Evolutionary conservation across 2,888 invertebrate genomes (phyloP).

Genomic region (Malacosoma neustria): DNA sequence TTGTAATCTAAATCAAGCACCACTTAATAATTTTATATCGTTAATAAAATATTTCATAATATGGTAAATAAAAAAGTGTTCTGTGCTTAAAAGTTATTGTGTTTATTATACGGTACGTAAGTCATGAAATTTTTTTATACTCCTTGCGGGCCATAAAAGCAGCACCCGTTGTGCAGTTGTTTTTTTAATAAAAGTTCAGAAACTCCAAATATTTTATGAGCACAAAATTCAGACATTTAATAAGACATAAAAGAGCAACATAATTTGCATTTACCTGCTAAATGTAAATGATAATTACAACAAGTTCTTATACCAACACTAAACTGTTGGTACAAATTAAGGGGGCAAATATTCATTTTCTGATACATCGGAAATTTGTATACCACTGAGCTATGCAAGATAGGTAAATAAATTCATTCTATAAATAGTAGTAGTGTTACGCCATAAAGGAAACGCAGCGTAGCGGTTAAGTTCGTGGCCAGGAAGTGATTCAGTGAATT

Average conservation of each 20-base stretch:
- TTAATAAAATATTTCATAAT: not conserved
- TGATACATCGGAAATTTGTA: no score
- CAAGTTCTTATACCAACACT: no score
- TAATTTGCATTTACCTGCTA: not conserved
- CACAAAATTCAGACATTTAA: not conserved
- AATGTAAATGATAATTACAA: no score
- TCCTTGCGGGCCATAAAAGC: not conserved
- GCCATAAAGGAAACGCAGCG: constrained; percentile 4
- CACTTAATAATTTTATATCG: not conserved
- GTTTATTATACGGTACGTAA: not conserved
- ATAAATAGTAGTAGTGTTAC: not conserved
- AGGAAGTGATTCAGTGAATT: constrained; percentile 26
- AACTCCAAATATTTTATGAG: not conserved
- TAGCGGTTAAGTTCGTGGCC: constrained; percentile 1
- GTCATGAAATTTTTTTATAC: not conserved
- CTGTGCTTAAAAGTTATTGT: not conserved
- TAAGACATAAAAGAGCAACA: not conserved
- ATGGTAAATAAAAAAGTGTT: not conserved
- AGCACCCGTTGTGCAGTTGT: not conserved
- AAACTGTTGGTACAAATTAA: no score
- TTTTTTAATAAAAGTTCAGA: not conserved
- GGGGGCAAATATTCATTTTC: no score
- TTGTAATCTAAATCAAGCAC: not conserved
- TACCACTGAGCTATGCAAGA: no score
- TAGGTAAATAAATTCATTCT: no score